Evolutionary conservation across 1,140 invertebrate species (phyloP), one percentile per base, ranked within the genome.

Genomic region (Ganaspis sp.): DNA sequence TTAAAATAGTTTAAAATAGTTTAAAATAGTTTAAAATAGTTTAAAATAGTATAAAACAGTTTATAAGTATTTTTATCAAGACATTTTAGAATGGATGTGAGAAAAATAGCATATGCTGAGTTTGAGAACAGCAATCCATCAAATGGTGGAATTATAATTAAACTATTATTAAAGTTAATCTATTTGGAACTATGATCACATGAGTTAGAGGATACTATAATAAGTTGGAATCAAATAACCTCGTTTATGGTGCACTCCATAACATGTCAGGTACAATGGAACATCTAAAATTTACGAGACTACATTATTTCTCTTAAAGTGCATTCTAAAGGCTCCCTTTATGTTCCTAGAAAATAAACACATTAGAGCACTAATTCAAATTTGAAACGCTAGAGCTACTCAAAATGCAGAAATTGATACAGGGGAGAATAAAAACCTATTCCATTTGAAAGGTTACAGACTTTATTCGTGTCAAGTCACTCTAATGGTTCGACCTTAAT

Each of bases 381-480:
- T 34, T 34, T 34, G 29, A 34, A 34, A 34, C 29, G 6, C 29
- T 34, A 34, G 29, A 34, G 6, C 29, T 34, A 34, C 29, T 34
- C 29, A 34, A 34, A 34, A 34, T 34, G 2, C 2, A 34, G 2
- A 34, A 34, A 34, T 34, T 34, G 29, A 34, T 2, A 49, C 45
- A 64, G 8, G 4, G 12, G 21, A 15, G 9, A 26, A 64, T 26
- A 64, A 64, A 64, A 29, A 29, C 9, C 3, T n/a, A 49, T 49
- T 64, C 21, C 4, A 26, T 26, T 26, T 4, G 54, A 64, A 64
- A 23, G 54, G 21, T 64, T 29, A 64, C 54, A 64, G 11, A 12
- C 54, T 58, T 64, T 64, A 64, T 64, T 64, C 54, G 23, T 29
- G 54, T 64, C 54, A 64, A 64, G 21, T 29, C 23, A 64, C 54